Evolutionary conservation across 1,140 invertebrate genomes (phyloP), one percentile per base, ranked within the genome.

Genomic region (Heliothis virescens): DNA sequence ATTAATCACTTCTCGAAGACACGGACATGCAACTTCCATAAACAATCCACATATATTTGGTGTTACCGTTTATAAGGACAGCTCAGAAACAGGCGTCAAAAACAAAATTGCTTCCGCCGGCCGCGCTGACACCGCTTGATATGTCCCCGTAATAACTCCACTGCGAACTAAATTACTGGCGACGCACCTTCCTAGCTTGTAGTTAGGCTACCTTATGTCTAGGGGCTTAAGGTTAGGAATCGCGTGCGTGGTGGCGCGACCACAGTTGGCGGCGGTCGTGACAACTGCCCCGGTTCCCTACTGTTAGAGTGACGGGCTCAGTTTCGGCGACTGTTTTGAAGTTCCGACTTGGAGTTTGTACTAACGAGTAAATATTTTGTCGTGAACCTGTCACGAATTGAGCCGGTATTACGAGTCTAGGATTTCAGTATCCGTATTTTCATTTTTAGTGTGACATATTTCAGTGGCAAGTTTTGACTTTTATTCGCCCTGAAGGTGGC

Each of bases 261-360:
- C 67, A 29, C 67, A 71, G 67, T 71, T 71, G 67, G 67, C 67
- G 59, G 12, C 21, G 53, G 4, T 72, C 16, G 48, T 72, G 69
- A 72, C 69, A 72, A 72, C 26, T 72, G 53, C 16, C 52, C 13
- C 69, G 50, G 50, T 71, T 55, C 34, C 67, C 50, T n/a, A 72
- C 69, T 55, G 69, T 57, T 16, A n/a, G 69, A 72, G n/a, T 72
- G 69, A 72, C 69, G 55, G 57, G 69, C 69, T 72, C 69, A 72
- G 52, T 55, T 55, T 72, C 29, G 69, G 69, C 69, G 52, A 57
- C 18, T 55, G 69, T 72, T 72, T 72, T 72, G 69, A 72, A 72
- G 67, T 71, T 57, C 52, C 52, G 69, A 29, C 55, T 72, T 72
- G 29, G 52, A 57, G 67, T 72, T 72, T 50, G 50, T 72, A 55